Conservation (phyloP, 2,888 invertebrate species). For the Agonopterix heracliana region DNA sequence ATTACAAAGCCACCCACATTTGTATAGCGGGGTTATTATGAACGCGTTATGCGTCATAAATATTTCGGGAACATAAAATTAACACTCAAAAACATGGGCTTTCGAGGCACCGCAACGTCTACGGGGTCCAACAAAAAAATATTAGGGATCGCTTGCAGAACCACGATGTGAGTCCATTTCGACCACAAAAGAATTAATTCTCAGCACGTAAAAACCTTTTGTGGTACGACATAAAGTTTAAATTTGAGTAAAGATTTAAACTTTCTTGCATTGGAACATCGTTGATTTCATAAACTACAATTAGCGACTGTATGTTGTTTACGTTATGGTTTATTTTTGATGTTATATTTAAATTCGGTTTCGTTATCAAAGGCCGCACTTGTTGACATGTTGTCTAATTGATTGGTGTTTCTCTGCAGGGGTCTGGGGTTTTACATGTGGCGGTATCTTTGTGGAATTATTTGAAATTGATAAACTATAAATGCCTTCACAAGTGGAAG, state of each 20-base stretch:
- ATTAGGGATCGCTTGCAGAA: constrained; percentile 64
- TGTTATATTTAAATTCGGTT: constrained; percentile 25
- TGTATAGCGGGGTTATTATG: constrained; percentile 69
- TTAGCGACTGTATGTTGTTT: constrained; percentile 48
- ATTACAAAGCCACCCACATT: constrained; percentile 71
- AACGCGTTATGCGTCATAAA: constrained; percentile 74
- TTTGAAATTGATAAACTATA: constrained; percentile 72
- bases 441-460: constrained; percentile 71
- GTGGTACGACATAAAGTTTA: constrained; percentile 24
- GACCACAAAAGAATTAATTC: constrained; percentile 29
- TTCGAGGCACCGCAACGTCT: constrained; percentile 73
- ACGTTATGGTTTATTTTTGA: constrained; percentile 55
- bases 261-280: constrained; percentile 1
- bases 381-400: constrained; percentile 77
- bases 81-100: constrained; percentile 73
- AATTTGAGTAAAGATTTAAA: constrained; percentile 12
- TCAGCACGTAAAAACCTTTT: constrained; percentile 14
- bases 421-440: constrained; percentile 58
- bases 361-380: constrained; percentile 70
- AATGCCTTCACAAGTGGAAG: constrained; percentile 64
- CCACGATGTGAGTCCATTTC: constrained; percentile 40
- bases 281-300: constrained; percentile 34
- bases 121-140: constrained; percentile 62
- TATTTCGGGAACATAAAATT: constrained; percentile 76
- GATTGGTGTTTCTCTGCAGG: constrained; percentile 72